Percentiles rank a stretch among this genome's conserved stretches.
Evolutionary conservation across 1,140 invertebrate genomes (phyloP).

Genomic region (Hycleus cichorii): DNA sequence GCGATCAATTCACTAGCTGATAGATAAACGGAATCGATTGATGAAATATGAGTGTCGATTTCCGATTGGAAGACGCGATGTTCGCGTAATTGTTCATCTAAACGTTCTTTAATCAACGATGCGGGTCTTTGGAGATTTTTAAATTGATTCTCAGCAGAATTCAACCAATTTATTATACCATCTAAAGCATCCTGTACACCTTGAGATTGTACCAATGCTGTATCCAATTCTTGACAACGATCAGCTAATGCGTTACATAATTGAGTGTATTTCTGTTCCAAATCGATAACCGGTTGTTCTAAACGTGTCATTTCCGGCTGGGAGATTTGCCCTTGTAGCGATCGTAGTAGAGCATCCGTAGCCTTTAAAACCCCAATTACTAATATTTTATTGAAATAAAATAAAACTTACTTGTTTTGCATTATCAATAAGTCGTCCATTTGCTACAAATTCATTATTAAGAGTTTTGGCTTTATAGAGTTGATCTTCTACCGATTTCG

Average conservation of each 20-base stretch:
- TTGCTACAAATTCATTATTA: constrained; percentile 80
- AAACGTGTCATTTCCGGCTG: constrained; percentile 68
- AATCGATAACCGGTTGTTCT: constrained; percentile 67
- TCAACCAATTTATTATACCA: constrained; percentile 75
- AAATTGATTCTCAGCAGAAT: constrained; percentile 72
- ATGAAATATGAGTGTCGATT: constrained; percentile 74
- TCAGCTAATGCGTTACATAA: constrained; percentile 62
- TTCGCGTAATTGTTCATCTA: constrained; percentile 69
- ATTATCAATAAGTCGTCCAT: constrained; percentile 76
- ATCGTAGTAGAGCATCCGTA: constrained; percentile 61
- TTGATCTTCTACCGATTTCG: constrained; percentile 81
- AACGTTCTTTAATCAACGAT: constrained; percentile 77
- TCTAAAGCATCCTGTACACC: constrained; percentile 91
- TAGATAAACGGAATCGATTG: constrained; percentile 72
- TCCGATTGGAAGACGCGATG: constrained; percentile 68
- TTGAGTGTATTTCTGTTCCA: constrained; percentile 72
- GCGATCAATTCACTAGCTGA: constrained; percentile 72
- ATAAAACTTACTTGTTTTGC: constrained; percentile 52
- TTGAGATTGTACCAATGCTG: constrained; percentile 84
- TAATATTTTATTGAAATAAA: not conserved
- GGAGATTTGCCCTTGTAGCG: constrained; percentile 72
- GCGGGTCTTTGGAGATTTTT: constrained; percentile 67
- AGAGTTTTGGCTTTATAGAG: constrained; percentile 74
- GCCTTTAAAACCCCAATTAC: constrained; percentile 41
- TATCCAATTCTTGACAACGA: constrained; percentile 78